Base-by-base conservation (phyloP, 2,797 vertebrate species). In the Artibeus lituratus region DNA sequence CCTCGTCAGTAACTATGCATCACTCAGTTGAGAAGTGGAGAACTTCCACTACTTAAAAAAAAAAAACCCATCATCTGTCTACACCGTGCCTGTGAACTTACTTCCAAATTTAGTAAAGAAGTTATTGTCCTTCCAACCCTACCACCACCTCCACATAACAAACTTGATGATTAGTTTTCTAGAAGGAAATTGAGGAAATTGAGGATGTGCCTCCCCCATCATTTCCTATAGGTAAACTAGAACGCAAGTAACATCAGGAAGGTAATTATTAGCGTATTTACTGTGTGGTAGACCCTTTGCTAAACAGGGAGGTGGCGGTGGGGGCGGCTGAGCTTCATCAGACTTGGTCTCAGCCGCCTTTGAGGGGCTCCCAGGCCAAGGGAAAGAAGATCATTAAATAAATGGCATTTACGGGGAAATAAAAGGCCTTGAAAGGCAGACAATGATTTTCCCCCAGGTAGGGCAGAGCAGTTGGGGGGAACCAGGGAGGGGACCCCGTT, bases 21-120 rank as follows among this genome's bases (percentile, higher is more conserved):
- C 94, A 97, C 55, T 94, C 91, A 76, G 74, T 95, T 94, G 94
- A 78, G 91, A 91, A 87, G 74, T 59, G 44, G n/a, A 76, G 72
- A 86, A 92, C 19, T 53, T 94, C 92, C 78, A 78, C 82, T 93
- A 81, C 78, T 89, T 35, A 65, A 62, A 62, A 62, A 62, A 62
- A 65, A 62, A 62, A 62, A 62, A 62, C 78, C 42, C 16, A 53
- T 73, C 49, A 76, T 72, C 95, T 82, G 62, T 77, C 62, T 87
- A 32, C 39, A 85, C 49, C 14, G 3, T 37, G 67, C 22, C 89
- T 87, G 16, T 74, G 51, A 91, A 69, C 82, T 91, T 78, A 83
- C 88, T 91, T 90, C 53, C 57, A 89, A 73, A 92, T 83, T 88
- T 69, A 94, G 59, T 72, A 49, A 82, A 91, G 32, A 37, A 80